Base-by-base conservation (phyloP, 37 sponge, comb jelly and placozoan species). In the Tethya wilhelma region DNA sequence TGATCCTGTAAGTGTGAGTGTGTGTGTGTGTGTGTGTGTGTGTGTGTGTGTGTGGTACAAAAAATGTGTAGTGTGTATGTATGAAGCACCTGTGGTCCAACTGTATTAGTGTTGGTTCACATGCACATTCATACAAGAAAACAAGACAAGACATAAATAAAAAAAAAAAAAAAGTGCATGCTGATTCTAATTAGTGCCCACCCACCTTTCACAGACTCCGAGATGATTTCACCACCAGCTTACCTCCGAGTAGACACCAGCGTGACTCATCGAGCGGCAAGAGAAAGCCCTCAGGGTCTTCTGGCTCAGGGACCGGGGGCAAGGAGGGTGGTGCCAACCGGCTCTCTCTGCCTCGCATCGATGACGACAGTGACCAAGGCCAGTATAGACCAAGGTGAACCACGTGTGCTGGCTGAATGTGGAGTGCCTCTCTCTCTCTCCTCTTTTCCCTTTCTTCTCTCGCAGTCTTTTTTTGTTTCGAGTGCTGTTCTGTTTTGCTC, bases 341-440 rank as follows among this genome's bases (percentile, higher is more conserved):
- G n/a, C 84, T 91, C 43, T 84, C 86, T 44, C 80, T 90, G 5
- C 81, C 93, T 23, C 80, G 89, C 40, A 84, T 79, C 34, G 93
- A 92, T 74, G 93, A 90, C 40, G 55, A 71, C 33, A 63, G 49
- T 28, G 34, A 30, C 33, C n/a, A 38, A 31, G 86, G 78, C 17
- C 67, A 77, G 26, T 57, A 34, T 36, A 79, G 89, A 69, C 93
- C 93, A 77, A 85, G 78, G 90, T 89, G 53, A 0, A 22, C 44
- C 28, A 19, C 7, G 4, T 59, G 25, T 58, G 46, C 44, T 71
- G 31, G 8, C 53, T 22, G 6, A 40, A 19, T 34, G 17, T 4
- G n/a, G n/a, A n/a, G n/a, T n/a, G n/a, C n/a, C 70, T 68, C 25
- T 46, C 56, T 12, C 56, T 31, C 38, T 0, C 59, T 19, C 30